Percentiles rank a stretch among this genome's conserved stretches.
Conservation (phyloP, 2,113 vertebrate species). For the Dicrurus megarhynchus region DNA sequence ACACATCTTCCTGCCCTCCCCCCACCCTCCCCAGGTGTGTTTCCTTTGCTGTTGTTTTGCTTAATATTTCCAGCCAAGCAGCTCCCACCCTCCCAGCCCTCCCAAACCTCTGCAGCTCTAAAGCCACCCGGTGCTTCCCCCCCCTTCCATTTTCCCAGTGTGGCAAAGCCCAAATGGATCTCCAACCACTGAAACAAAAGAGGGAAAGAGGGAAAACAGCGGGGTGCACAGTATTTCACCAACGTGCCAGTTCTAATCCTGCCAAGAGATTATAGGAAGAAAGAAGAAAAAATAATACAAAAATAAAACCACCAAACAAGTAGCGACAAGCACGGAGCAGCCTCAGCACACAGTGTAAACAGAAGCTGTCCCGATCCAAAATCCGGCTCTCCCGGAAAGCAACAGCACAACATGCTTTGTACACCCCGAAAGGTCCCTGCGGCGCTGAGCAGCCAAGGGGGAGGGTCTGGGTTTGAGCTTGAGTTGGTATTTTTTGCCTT, state of each 20-base stretch:
- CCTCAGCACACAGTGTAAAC: slow-evolving; percentile 55
- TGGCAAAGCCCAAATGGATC: background rate
- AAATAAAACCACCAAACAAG: slow-evolving; percentile 30
- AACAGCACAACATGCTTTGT: slow-evolving; percentile 48
- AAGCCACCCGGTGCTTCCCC: background rate
- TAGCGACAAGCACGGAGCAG: slow-evolving; percentile 37
- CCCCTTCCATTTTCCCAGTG: background rate
- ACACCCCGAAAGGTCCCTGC: background rate
- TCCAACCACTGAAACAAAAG: background rate
- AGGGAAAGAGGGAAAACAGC: background rate
- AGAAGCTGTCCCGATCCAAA: slow-evolving; percentile 35
- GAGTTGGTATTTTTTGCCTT: background rate
- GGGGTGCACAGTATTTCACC: background rate
- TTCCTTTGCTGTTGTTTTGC: background rate
- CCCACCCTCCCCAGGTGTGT: background rate
- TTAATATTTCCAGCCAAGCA: slow-evolving; percentile 27
- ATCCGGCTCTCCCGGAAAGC: slow-evolving; percentile 48
- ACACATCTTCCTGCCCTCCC: background rate
- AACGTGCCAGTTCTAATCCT: background rate
- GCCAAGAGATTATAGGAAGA: slow-evolving; percentile 13
- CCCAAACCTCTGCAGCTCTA: background rate
- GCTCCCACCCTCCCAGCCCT: background rate
- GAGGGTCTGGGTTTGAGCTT: slow-evolving; percentile 10
- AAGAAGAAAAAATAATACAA: background rate
- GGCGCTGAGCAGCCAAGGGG: background rate